Evolutionary conservation across 1,140 invertebrate genomes (phyloP).

Genomic region (Paraescarpia echinospica): DNA sequence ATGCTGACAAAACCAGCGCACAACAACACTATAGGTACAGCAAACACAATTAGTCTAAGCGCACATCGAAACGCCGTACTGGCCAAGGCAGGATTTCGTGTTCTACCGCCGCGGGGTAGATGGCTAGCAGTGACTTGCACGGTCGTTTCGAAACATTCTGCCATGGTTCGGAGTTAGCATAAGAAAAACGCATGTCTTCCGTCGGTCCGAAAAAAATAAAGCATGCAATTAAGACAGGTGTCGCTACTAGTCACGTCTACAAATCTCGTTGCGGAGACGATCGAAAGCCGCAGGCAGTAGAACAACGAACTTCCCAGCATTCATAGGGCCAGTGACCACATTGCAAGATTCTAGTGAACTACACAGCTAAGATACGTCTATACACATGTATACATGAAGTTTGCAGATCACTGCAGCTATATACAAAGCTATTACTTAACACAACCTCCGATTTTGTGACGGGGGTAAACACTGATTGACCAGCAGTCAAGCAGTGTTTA

Average conservation of each 20-base stretch:
- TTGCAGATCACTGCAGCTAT: not conserved
- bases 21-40: not conserved
- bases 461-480: not conserved
- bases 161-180: not conserved
- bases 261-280: not conserved
- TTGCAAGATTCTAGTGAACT: not conserved
- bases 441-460: not conserved
- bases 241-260: not conserved
- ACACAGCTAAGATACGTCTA: not conserved
- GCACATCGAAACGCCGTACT: not conserved
- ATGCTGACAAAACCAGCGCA: not conserved
- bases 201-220: not conserved
- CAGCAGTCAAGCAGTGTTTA: not conserved
- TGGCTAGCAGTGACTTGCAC: not conserved
- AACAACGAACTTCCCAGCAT: not conserved
- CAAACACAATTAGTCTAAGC: not conserved
- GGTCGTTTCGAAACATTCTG: not conserved
- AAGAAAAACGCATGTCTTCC: not conserved
- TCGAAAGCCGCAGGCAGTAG: not conserved
- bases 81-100: not conserved
- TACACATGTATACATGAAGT: not conserved
- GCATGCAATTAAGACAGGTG: not conserved
- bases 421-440: not conserved
- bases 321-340: not conserved
- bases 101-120: not conserved